A percentile compares a stretch with the other conserved stretches of the same genome.
These are phyloP conservation scores for Brachyrhaphis roseni DNA, from an alignment of 2,797 vertebrate species.

Conservation along the genomic window DNA sequence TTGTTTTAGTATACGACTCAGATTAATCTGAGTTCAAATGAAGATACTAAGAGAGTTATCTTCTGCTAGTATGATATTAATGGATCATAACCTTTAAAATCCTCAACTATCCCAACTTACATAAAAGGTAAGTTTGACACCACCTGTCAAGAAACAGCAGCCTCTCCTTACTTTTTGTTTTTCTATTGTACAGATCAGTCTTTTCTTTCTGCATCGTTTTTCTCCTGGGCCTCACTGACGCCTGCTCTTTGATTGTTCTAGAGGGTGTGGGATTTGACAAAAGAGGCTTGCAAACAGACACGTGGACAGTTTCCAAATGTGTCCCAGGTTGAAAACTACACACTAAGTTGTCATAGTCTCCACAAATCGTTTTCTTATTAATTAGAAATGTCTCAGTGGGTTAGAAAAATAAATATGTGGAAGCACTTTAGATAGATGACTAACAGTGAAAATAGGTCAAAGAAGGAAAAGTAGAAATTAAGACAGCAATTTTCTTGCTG, in stretches of 20 bases:
- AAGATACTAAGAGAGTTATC: background rate
- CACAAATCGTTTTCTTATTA: background rate
- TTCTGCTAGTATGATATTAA: background rate
- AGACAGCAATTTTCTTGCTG: conserved; percentile 4
- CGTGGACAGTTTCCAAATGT: conserved; percentile 41
- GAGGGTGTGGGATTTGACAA: conserved; percentile 63
- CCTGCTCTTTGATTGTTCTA: conserved; percentile 54
- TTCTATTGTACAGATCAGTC: conserved; percentile 18
- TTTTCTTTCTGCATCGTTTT: conserved; percentile 26
- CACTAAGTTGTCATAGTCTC: too few species aligned
- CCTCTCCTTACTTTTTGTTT: conserved; percentile 33
- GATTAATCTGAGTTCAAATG: background rate
- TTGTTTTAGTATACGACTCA: background rate
- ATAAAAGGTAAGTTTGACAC: background rate
- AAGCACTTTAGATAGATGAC: conserved; percentile 6
- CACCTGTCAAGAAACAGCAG: conserved; percentile 26
- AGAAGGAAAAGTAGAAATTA: background rate
- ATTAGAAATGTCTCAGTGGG: background rate
- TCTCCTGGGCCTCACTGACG: conserved; percentile 54
- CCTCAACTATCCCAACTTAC: background rate
- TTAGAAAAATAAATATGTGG: conserved; percentile 6
- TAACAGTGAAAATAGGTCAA: background rate
- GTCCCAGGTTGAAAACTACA: conserved; percentile 6
- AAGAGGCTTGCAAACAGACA: conserved; percentile 65
- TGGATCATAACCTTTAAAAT: background rate